Percentiles rank a stretch among this genome's conserved stretches.
Conservation (phyloP, 2,113 vertebrate species). For the Ctenodactylus gundi region DNA sequence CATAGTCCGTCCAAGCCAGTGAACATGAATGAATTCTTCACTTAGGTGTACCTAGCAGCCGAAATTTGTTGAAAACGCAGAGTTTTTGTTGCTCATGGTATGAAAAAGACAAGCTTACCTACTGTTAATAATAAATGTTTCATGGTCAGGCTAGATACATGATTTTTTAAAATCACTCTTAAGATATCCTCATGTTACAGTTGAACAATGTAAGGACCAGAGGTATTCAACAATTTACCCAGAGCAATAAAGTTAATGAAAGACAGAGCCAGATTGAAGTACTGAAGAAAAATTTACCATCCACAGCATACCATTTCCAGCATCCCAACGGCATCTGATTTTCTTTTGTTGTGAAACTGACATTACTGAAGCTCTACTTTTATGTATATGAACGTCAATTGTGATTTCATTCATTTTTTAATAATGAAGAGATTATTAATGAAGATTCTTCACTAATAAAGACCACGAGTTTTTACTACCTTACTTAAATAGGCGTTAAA, state of each 20-base stretch:
- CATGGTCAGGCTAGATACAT: no score
- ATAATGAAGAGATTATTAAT: not conserved
- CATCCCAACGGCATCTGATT: not conserved
- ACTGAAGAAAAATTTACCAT: not conserved
- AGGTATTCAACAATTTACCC: not conserved
- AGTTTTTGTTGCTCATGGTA: not conserved
- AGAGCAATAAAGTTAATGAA: not conserved
- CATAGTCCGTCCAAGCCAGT: not conserved
- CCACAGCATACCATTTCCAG: not conserved
- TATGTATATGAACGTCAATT: not conserved
- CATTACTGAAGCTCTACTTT: not conserved
- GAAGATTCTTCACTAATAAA: not conserved
- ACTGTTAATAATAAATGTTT: not conserved
- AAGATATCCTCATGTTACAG: not conserved
- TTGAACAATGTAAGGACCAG: not conserved
- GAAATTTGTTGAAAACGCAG: not conserved
- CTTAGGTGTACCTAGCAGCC: not conserved
- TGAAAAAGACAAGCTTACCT: not conserved
- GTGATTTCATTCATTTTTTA: not conserved
- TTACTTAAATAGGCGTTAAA: not conserved
- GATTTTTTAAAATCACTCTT: not conserved
- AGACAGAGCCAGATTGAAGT: not conserved
- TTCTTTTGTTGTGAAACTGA: not conserved
- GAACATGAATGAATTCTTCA: not conserved
- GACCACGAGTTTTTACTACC: not conserved